Conservation (phyloP, 2,797 vertebrate genomes). For the Neosilurus mollespiculum region DNA sequence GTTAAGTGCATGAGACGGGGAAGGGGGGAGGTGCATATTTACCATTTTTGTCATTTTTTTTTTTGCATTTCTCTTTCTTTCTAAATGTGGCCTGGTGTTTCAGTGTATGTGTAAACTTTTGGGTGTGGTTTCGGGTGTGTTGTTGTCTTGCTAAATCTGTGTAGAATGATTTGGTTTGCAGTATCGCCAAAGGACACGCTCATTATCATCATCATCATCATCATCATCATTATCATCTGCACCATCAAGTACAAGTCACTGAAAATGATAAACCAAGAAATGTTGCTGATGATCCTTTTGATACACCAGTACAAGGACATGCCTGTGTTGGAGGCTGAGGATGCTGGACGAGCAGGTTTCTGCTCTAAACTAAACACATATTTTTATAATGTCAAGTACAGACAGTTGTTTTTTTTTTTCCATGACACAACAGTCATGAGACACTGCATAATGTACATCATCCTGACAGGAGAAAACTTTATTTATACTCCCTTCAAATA, state of each 20-base stretch:
- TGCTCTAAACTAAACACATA: not conserved
- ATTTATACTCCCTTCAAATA: not conserved
- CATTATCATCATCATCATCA: not conserved
- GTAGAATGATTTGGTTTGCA: too few relatives aligned
- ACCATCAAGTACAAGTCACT: not conserved
- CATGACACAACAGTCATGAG: not conserved
- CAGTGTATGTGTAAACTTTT: not conserved
- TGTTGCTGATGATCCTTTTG: not conserved
- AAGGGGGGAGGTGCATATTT: too few relatives aligned
- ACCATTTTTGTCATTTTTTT: not conserved
- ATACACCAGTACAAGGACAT: not conserved
- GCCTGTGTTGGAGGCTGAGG: not conserved
- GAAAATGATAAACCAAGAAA: not conserved
- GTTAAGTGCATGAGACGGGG: not conserved
- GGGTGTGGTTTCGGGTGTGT: not conserved
- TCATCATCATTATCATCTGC: not conserved
- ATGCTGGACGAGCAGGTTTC: not conserved
- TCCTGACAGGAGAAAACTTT: not conserved
- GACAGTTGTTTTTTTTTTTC: not conserved
- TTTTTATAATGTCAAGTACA: not conserved
- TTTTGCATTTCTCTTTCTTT: not conserved
- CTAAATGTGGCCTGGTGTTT: not conserved
- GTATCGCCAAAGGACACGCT: not conserved
- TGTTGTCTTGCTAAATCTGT: not conserved
- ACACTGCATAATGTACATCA: not conserved